Evolutionary conservation across 2,113 vertebrate species (phyloP), one percentile per base, ranked within the genome.

Genomic region (Vombatus ursinus): DNA sequence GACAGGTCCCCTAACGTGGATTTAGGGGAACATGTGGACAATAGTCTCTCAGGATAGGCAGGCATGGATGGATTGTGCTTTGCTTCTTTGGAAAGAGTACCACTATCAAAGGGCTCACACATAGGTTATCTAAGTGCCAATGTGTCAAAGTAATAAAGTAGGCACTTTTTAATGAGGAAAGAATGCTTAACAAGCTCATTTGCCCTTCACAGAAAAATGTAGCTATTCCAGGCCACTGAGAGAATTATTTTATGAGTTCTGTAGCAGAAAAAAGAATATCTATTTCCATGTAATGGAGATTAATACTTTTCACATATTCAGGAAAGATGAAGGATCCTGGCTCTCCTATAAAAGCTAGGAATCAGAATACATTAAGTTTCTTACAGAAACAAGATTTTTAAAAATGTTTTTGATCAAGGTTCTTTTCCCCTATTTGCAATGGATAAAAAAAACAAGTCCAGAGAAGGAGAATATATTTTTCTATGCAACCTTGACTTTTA

Each of bases 161-260:
- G 68, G 19, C 19, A 54, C 77, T 95, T 50, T 94, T 90, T 52
- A 91, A 12, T 68, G 61, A 96, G 61, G 84, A 53, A 3, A 51
- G 92, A 95, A 94, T 44, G 84, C 25, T 37, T 89, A 96, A 89
- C 22, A 61, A 57, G 53, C 53, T 96, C 50, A 91, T 92, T 96
- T 93, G 91, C n/a, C 47, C 96, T 96, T 95, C 92, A 84, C 90
- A 94, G 50, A 68, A 95, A 96, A 97, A 47, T 50, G 93, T 53
- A 96, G 8, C 50, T 93, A 47, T 23, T 91, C 22, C 93, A 84
- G 92, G 24, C 89, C 92, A 57, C n/a, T 93, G 23, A 95, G 92
- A 91, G 52, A 92, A 52, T 8, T 89, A 3, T 91, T 94, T 91
- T 97, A 95, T 91, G 97, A 96, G 19, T 90, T 96, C 50, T 50